Evolutionary conservation across 2,797 vertebrate genomes (phyloP), one percentile per base, ranked within the genome.

Genomic region (Hirundo rustica): DNA sequence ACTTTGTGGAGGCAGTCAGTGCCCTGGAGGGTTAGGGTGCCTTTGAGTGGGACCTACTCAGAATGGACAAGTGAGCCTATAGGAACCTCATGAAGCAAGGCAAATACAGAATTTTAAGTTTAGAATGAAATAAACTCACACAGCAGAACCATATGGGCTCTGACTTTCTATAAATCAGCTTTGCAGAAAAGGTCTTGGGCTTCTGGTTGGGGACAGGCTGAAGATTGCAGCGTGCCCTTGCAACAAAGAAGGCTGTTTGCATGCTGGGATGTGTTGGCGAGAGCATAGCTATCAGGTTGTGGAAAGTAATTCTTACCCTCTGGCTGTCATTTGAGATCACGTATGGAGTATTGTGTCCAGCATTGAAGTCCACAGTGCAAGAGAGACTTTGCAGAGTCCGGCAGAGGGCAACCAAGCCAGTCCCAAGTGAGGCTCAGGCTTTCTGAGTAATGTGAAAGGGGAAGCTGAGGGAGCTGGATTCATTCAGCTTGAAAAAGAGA

Each of bases 61-160:
- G 57, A 62, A 86, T 26, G 30, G 48, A 21, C 40, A 64, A 26
- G 15, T 44, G 32, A 42, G 13, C 45, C 71, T n/a, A 47, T 6
- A 70, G 50, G 34, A 79, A 30, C 17, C 30, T 89, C n/a, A 2
- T 40, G 22, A 81, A 58, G 30, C 34, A 48, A 85, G 25, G 4
- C 38, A 68, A 90, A 48, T 77, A 23, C 7, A 67, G 88, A 89
- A 62, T 67, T 30, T 25, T 1, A 0, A 38, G 29, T 73, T 58
- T 48, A 57, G n/a, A 21, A 11, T 65, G 57, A 79, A 90, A 36
- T 53, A 74, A 89, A 66, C 36, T 65, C 48, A 36, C 22, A 7
- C 10, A 42, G 32, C 36, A 85, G 53, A 60, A 68, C 26, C 0
- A 0, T 51, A 25, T 66, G 57, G 45, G 2, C 1, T 4, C 47